These are phyloP conservation scores for Rhagoletis pomonella DNA, from an alignment of 1,140 invertebrate genomes.

Conservation along the genomic window DNA sequence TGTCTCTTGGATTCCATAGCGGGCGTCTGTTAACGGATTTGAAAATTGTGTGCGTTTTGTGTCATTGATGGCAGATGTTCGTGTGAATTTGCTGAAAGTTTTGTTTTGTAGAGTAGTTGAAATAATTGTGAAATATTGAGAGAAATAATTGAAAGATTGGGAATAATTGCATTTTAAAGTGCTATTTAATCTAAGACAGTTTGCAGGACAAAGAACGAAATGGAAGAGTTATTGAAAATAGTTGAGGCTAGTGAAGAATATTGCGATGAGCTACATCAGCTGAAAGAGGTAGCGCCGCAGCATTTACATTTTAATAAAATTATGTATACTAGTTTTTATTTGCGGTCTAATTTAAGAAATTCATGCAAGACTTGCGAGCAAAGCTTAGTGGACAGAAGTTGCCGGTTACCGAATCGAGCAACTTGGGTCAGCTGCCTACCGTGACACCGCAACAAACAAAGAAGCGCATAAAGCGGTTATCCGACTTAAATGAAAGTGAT, in stretches of 20 bases:
- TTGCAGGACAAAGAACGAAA: slow-evolving; percentile 53
- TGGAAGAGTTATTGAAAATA: slow-evolving; percentile 65
- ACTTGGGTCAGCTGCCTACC: slow-evolving; percentile 3
- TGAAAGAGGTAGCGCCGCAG: slow-evolving; percentile 59
- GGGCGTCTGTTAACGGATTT: slow-evolving; percentile 52
- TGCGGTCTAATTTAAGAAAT: slow-evolving; percentile 57
- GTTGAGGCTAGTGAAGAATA: slow-evolving; percentile 57
- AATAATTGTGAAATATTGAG: background rate
- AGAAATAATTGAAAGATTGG: background rate
- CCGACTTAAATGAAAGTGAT: slow-evolving; percentile 61
- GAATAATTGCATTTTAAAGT: background rate
- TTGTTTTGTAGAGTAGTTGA: background rate
- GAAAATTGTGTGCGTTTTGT: slow-evolving; percentile 7
- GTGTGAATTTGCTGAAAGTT: background rate
- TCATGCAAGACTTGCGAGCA: slow-evolving; percentile 62
- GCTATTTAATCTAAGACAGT: background rate
- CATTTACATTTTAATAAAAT: no score
- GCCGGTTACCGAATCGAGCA: background rate
- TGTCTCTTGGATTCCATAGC: slow-evolving; percentile 13
- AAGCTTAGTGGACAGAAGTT: slow-evolving; percentile 61
- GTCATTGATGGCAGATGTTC: slow-evolving; percentile 12
- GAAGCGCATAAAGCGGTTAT: slow-evolving; percentile 66
- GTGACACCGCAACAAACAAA: slow-evolving; percentile 69
- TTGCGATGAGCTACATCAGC: slow-evolving; percentile 57
- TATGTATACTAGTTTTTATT: background rate